These are phyloP conservation scores for Xanthia togata DNA, from an alignment of 2,888 invertebrate species.

Conservation along the genomic window DNA sequence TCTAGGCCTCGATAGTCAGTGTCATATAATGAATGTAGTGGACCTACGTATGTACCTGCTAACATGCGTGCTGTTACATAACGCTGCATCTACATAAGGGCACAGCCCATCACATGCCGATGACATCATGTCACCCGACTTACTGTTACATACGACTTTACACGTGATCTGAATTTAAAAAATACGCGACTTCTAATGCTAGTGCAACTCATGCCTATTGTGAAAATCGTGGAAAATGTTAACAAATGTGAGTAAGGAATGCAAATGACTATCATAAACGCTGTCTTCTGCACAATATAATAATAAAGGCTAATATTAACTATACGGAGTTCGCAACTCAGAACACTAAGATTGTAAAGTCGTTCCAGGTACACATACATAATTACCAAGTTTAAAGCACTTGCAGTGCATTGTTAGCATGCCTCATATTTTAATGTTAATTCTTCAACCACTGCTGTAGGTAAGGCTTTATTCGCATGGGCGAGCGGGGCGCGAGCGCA, in stretches of 20 bases:
- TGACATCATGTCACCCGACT: conserved; percentile 86
- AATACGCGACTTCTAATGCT: conserved; percentile 66
- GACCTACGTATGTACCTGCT: conserved; percentile 25
- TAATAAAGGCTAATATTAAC: conserved; percentile 30
- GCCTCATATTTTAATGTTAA: conserved; percentile 64
- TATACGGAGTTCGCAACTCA: conserved; percentile 40
- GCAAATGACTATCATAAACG: conserved; percentile 50
- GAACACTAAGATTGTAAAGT: conserved; percentile 38
- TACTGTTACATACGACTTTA: conserved; percentile 84
- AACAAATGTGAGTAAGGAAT: conserved; percentile 52
- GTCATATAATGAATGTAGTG: conserved; percentile 43
- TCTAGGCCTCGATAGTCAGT: conserved; percentile 48
- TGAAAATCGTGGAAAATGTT: conserved; percentile 60
- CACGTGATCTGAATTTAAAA: conserved; percentile 83
- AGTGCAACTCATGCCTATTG: conserved; percentile 56
- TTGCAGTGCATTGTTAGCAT: conserved; percentile 61
- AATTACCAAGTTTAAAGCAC: conserved; percentile 62
- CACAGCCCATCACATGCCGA: conserved; percentile 84
- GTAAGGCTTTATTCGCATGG: conserved; percentile 68
- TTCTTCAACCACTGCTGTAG: conserved; percentile 66
- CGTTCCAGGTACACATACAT: conserved; percentile 50
- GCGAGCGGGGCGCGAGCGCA: conserved; percentile 74
- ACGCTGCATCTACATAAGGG: conserved; percentile 75
- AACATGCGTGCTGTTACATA: conserved; percentile 72
- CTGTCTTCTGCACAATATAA: conserved; percentile 39